These are phyloP conservation scores for Drosophila acutilabella DNA, from an alignment of 2,888 invertebrate genomes.

Conservation along the genomic window DNA sequence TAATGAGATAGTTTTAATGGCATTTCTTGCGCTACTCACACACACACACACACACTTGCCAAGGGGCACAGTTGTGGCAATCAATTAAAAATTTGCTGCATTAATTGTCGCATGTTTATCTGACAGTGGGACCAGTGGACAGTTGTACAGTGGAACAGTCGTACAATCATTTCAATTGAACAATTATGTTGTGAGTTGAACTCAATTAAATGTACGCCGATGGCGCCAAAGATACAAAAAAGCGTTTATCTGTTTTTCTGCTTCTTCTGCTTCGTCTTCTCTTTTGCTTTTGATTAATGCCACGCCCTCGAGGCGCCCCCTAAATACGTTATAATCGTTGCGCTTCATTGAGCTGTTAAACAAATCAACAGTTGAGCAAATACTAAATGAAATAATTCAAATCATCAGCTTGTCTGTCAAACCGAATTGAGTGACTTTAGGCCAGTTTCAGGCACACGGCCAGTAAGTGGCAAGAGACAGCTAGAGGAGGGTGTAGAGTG, in stretches of 20 bases:
- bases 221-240: conserved; percentile 21
- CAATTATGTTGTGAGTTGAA: conserved; percentile 68
- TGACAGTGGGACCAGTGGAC: not conserved
- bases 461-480: conserved; percentile 32
- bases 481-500: not conserved
- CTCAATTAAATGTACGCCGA: conserved; percentile 65
- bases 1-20: conserved; percentile 18
- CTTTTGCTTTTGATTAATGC: conserved; percentile 33
- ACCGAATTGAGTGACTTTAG: not conserved
- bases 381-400: conserved; percentile 57
- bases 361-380: conserved; percentile 48
- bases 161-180: conserved; percentile 70
- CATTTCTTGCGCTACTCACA: conserved; percentile 34
- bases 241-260: conserved; percentile 14
- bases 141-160: too few relatives aligned
- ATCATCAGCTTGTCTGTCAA: conserved; percentile 33
- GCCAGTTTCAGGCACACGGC: not conserved
- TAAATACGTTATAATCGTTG: conserved; percentile 9
- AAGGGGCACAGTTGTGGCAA: conserved; percentile 37
- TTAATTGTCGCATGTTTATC: conserved; percentile 71
- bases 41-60: conserved; percentile 43
- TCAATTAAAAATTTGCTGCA: conserved; percentile 69
- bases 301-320: conserved; percentile 13
- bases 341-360: conserved; percentile 53
- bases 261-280: conserved; percentile 14